phyloP scores from a whole-genome alignment of 37 sponge, comb jelly and placozoan genomes.

The Corticium candelabrum region DNA sequence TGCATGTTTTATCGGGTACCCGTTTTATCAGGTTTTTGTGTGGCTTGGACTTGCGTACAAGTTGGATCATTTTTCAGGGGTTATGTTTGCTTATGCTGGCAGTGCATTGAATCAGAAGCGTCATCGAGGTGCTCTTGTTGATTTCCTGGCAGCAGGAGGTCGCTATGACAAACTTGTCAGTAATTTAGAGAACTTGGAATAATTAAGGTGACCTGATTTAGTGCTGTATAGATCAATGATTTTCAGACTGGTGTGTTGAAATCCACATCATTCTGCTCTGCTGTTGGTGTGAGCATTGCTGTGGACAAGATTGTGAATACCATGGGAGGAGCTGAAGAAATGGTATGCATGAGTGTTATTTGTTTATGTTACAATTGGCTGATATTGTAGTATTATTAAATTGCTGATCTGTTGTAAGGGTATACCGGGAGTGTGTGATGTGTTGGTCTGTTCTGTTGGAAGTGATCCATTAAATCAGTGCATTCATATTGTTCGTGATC shows the following conservation, averaged over 20 bases:
- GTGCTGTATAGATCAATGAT: neutral
- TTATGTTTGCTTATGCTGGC: conserved; percentile 44
- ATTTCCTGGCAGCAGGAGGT: conserved; percentile 49
- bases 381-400: neutral
- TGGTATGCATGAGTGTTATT: neutral
- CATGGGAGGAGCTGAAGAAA: neutral
- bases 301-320: neutral
- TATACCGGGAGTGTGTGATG: neutral
- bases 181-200: neutral
- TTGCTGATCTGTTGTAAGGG: too few relatives aligned
- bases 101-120: conserved; percentile 3
- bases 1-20: too few relatives aligned
- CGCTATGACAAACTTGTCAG: conserved; percentile 27
- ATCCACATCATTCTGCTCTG: neutral
- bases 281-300: conserved; percentile 7
- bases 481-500: neutral
- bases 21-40: conserved; percentile 30
- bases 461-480: neutral
- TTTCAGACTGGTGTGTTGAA: neutral
- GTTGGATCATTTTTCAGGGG: conserved; percentile 35
- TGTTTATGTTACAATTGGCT: neutral
- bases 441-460: neutral
- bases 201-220: neutral
- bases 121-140: conserved; percentile 5
- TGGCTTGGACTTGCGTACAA: conserved; percentile 33